phyloP scores from a whole-genome alignment of 2,888 invertebrate genomes.

The Cotesia congregata region DNA sequence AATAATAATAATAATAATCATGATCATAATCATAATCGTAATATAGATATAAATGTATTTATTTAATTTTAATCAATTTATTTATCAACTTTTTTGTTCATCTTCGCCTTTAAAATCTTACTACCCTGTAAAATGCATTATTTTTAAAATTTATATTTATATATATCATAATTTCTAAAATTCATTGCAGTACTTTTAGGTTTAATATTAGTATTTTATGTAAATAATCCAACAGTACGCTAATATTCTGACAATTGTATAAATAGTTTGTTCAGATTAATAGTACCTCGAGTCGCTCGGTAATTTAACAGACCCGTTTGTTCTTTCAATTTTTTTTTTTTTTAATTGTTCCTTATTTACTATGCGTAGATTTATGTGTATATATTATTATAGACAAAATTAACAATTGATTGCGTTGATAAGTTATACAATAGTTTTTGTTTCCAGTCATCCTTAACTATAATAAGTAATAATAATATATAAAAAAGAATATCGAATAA shows the following conservation, averaged over 20 bases:
- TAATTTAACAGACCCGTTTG: neutral
- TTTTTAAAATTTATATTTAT: conserved; percentile 57
- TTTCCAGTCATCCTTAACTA: conserved; percentile 36
- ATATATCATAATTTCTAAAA: conserved; percentile 56
- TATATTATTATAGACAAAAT: conserved; percentile 19
- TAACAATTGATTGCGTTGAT: conserved; percentile 32
- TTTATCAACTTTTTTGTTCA: neutral
- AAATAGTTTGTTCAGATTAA: conserved; percentile 46
- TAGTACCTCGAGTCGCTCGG: neutral
- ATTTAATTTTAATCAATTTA: neutral
- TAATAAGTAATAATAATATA: conserved; percentile 35
- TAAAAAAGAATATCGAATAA: conserved; percentile 22
- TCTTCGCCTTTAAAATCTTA: conserved; percentile 56
- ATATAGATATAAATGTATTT: neutral
- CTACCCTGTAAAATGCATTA: conserved; percentile 67
- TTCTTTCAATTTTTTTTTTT: neutral
- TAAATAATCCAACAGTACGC: conserved; percentile 55
- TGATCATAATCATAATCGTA: conserved; percentile 21
- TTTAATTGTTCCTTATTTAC: conserved; percentile 30
- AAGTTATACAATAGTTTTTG: conserved; percentile 34
- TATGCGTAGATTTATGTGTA: conserved; percentile 4
- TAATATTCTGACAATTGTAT: conserved; percentile 54
- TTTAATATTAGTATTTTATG: conserved; percentile 26
- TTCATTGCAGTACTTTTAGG: conserved; percentile 49
- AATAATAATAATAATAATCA: conserved; percentile 24